phyloP scores from a whole-genome alignment of 64 coral and sea anemone species.

The Montipora efflorescens region DNA sequence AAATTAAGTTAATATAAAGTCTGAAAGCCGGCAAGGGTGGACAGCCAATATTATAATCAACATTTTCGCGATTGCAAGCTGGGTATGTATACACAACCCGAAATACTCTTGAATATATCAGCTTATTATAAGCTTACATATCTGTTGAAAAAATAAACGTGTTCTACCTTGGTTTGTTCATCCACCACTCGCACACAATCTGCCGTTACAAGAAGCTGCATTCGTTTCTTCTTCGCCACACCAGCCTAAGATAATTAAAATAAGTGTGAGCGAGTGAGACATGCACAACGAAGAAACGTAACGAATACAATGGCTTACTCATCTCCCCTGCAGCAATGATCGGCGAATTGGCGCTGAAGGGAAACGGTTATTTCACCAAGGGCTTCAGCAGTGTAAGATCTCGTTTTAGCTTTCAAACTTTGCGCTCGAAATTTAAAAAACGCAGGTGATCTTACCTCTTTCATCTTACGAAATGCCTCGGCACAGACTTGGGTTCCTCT shows the following conservation, averaged over 20 bases:
- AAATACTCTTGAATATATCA: neutral
- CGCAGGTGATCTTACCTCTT: conserved; percentile 60
- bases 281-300: neutral
- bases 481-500: conserved; percentile 98
- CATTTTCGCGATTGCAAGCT: too few relatives aligned
- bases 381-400: conserved; percentile 21
- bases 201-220: conserved; percentile 80
- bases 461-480: conserved; percentile 91
- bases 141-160: neutral
- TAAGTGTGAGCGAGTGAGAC: neutral
- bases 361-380: neutral
- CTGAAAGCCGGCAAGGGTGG: neutral
- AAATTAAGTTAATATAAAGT: neutral
- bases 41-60: neutral
- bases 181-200: conserved; percentile 88
- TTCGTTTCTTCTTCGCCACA: conserved; percentile 62
- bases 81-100: neutral
- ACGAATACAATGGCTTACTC: too few relatives aligned
- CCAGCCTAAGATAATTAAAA: conserved; percentile 23
- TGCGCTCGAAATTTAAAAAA: neutral
- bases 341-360: neutral
- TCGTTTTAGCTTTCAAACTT: conserved; percentile 28
- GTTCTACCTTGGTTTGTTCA: conserved; percentile 83
- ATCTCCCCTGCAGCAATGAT: too few relatives aligned
- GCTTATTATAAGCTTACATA: neutral